Evolutionary conservation across 2,113 vertebrate species (phyloP).

Genomic region (Cavia porcellus): DNA sequence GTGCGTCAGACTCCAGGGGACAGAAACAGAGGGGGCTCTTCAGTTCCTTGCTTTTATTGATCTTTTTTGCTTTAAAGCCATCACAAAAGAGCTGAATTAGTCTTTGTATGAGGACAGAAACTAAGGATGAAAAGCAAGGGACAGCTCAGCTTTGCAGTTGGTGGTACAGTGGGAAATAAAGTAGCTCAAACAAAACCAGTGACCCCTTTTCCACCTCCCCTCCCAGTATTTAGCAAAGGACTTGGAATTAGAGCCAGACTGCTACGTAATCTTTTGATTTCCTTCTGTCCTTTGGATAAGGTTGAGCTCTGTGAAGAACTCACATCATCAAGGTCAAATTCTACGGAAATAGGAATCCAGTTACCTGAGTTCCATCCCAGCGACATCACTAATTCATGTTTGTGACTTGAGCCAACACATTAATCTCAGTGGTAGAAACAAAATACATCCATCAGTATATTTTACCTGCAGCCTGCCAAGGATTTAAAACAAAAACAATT

Average conservation of each 20-base stretch:
- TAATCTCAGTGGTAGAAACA: slow-evolving; percentile 17
- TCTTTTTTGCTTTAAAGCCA: slow-evolving; percentile 19
- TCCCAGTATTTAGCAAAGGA: background rate
- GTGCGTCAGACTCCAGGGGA: background rate
- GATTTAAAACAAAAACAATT: slow-evolving; percentile 42
- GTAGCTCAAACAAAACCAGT: background rate
- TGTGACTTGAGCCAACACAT: background rate
- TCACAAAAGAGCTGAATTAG: slow-evolving; percentile 13
- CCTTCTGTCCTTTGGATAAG: slow-evolving; percentile 26
- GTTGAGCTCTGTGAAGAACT: background rate
- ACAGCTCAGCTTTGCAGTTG: background rate
- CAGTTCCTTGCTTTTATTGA: background rate
- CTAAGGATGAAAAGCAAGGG: background rate
- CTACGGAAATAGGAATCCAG: background rate
- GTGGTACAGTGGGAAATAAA: background rate
- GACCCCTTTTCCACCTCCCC: background rate
- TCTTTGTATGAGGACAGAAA: slow-evolving; percentile 26
- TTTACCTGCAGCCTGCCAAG: background rate
- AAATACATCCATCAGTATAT: background rate
- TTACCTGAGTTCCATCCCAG: background rate
- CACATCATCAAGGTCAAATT: background rate
- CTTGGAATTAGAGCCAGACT: background rate
- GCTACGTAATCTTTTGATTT: background rate
- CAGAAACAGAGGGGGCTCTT: background rate
- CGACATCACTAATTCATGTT: slow-evolving; percentile 51